Conservation (phyloP, 2,113 vertebrate genomes). For the Hyperoodon ampullatus region DNA sequence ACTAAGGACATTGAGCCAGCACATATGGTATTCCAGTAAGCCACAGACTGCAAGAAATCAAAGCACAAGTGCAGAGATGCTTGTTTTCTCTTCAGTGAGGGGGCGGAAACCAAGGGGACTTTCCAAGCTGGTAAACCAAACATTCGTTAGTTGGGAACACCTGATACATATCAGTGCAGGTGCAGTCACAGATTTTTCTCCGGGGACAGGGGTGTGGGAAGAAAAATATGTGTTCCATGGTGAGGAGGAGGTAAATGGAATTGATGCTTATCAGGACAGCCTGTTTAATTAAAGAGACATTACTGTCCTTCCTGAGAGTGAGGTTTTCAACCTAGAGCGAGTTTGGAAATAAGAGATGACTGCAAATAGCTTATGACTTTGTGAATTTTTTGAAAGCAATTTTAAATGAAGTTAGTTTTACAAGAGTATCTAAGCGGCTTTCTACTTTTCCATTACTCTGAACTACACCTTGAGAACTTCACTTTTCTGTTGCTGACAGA, state of each 20-base stretch:
- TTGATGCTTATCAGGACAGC: background rate
- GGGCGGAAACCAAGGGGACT: background rate
- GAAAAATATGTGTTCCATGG: slow-evolving; percentile 5
- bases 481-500: background rate
- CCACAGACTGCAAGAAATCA: background rate
- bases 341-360: background rate
- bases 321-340: background rate
- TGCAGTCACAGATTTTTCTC: slow-evolving; percentile 45
- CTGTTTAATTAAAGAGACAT: background rate
- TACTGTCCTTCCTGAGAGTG: background rate
- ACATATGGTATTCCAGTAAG: slow-evolving; percentile 32
- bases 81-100: background rate
- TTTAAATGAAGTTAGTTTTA: background rate
- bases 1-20: slow-evolving; percentile 42
- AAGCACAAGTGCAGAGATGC: background rate
- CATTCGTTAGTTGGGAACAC: background rate
- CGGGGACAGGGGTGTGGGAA: slow-evolving; percentile 26
- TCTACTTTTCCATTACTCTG: background rate
- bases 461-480: background rate
- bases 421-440: background rate
- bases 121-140: slow-evolving; percentile 38
- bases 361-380: background rate
- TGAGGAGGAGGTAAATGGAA: slow-evolving; percentile 24
- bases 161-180: background rate
- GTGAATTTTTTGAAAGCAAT: background rate